Evolutionary conservation across 2,888 invertebrate genomes (phyloP).

Genomic region (Pollenia angustigena): DNA sequence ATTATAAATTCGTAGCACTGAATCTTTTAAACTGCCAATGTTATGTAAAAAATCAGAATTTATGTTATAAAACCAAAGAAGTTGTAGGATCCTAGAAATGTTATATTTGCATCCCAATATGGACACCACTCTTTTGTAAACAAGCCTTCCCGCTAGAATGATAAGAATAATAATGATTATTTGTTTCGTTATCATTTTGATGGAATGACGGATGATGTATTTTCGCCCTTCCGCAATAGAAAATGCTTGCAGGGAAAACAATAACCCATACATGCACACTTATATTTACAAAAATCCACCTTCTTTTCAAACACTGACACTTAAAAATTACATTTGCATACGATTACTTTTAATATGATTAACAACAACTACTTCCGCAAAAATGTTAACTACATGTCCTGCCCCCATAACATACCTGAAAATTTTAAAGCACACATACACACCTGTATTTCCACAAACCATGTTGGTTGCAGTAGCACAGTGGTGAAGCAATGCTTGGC

Average conservation of each 20-base stretch:
- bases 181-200: too few relatives aligned
- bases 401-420: conserved; percentile 13
- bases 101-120: too few relatives aligned
- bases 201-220: too few relatives aligned
- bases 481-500: neutral
- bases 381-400: conserved; percentile 33
- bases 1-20: too few relatives aligned
- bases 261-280: neutral
- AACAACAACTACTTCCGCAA: conserved; percentile 56
- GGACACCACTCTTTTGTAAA: too few relatives aligned
- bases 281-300: neutral
- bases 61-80: too few relatives aligned
- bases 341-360: conserved; percentile 71
- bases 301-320: conserved; percentile 55
- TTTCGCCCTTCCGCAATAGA: too few relatives aligned
- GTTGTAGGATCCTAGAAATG: too few relatives aligned
- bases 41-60: too few relatives aligned
- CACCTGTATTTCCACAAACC: neutral
- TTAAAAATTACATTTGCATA: conserved; percentile 69
- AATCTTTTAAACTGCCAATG: too few relatives aligned
- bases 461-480: neutral
- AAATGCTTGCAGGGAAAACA: neutral
- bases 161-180: too few relatives aligned
- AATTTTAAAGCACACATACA: neutral
- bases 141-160: too few relatives aligned